These are phyloP conservation scores for Drosophila navojoa DNA, from an alignment of 1,140 invertebrate species.

Conservation along the genomic window DNA sequence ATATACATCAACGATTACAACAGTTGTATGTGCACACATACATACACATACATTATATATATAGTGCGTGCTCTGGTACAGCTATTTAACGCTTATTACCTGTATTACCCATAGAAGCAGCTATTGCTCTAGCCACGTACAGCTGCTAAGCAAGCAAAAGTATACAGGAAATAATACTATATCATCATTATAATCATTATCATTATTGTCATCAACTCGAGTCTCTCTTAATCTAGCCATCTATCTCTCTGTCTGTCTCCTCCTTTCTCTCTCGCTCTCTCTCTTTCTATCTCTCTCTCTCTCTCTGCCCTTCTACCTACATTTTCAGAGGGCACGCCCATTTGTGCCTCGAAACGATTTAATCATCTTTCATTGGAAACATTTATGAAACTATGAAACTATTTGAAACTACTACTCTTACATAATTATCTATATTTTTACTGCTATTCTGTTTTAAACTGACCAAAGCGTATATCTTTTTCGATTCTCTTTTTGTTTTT, in stretches of 20 bases:
- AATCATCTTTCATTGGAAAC: too few relatives aligned
- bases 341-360: not conserved
- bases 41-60: not conserved
- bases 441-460: slow-evolving; percentile 74
- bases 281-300: not conserved
- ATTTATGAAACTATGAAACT: not conserved
- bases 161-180: slow-evolving; percentile 1
- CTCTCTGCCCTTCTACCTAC: not conserved
- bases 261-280: not conserved
- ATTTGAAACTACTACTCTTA: slow-evolving; percentile 19
- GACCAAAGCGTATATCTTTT: slow-evolving; percentile 73
- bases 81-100: slow-evolving; percentile 6
- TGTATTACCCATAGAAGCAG: slow-evolving; percentile 11
- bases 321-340: not conserved
- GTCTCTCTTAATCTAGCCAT: not conserved
- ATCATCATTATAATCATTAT: not conserved
- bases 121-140: slow-evolving; percentile 1
- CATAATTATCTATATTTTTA: slow-evolving; percentile 40
- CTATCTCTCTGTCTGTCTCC: not conserved
- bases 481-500: slow-evolving; percentile 78
- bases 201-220: not conserved
- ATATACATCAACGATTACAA: not conserved
- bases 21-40: not conserved
- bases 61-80: not conserved
- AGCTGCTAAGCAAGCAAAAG: not conserved